These are phyloP conservation scores for Pogoniulus pusillus DNA, from an alignment of 2,797 vertebrate species.

Conservation along the genomic window DNA sequence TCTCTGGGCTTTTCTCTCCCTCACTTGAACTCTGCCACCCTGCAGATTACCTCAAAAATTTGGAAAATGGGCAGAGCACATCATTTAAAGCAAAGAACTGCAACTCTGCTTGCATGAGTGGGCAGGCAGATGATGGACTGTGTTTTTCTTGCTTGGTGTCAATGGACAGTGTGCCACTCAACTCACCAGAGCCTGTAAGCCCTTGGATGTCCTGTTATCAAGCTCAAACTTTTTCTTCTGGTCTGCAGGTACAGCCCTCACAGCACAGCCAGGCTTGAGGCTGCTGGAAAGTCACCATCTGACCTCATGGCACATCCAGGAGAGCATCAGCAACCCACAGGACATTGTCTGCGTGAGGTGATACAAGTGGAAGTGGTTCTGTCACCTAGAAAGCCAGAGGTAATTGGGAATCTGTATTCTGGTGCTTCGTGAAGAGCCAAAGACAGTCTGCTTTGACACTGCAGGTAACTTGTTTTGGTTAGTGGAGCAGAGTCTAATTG, in stretches of 20 bases:
- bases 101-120: rapidly evolving
- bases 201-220: rapidly evolving
- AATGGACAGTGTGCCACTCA: rapidly evolving
- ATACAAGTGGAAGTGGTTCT: not conserved
- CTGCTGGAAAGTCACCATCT: rapidly evolving
- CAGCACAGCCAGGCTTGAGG: rapidly evolving
- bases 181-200: no score
- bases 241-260: not conserved
- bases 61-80: rapidly evolving
- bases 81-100: not conserved
- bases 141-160: not conserved
- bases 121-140: not conserved
- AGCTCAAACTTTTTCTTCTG: not conserved
- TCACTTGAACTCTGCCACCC: not conserved
- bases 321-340: not conserved
- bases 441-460: not conserved
- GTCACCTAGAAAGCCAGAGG: not conserved
- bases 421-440: not conserved
- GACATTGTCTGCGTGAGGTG: rapidly evolving
- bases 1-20: not conserved
- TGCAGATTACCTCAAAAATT: not conserved
- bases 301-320: rapidly evolving
- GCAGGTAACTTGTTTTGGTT: not conserved
- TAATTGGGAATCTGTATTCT: not conserved
- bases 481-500: no score